These are phyloP conservation scores for Thymelicus sylvestris DNA, from an alignment of 2,888 invertebrate species.

Conservation along the genomic window DNA sequence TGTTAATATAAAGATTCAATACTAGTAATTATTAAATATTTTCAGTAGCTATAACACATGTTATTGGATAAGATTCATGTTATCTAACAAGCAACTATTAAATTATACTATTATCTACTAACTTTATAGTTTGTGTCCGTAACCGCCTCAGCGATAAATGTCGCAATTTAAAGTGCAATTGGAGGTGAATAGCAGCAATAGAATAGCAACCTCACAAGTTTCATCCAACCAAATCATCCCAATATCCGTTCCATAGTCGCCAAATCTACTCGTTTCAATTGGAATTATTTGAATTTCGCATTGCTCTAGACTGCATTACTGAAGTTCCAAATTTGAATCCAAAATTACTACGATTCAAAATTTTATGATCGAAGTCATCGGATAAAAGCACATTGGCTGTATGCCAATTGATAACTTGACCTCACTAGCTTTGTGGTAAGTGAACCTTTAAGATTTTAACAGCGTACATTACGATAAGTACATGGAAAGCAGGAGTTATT, in stretches of 20 bases:
- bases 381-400: slow-evolving; percentile 70
- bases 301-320: slow-evolving; percentile 29
- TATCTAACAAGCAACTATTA: too few relatives aligned
- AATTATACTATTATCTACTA: too few relatives aligned
- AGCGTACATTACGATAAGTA: slow-evolving; percentile 50
- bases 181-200: slow-evolving; percentile 10
- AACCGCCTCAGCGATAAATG: too few relatives aligned
- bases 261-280: slow-evolving; percentile 18
- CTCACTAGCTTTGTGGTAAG: slow-evolving; percentile 72
- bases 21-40: too few relatives aligned
- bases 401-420: slow-evolving; percentile 77
- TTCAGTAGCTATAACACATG: too few relatives aligned
- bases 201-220: slow-evolving; percentile 10
- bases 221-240: slow-evolving; percentile 16
- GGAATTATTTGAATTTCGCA: slow-evolving; percentile 33
- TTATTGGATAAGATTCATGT: neutral
- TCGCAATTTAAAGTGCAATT: neutral
- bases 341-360: slow-evolving; percentile 37
- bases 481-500: slow-evolving; percentile 27
- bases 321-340: slow-evolving; percentile 31
- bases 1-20: too few relatives aligned
- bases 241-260: slow-evolving; percentile 25
- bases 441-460: slow-evolving; percentile 70
- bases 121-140: too few relatives aligned
- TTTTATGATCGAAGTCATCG: slow-evolving; percentile 60